phyloP scores from a whole-genome alignment of 2,113 vertebrate species.

The Picathartes gymnocephalus region DNA sequence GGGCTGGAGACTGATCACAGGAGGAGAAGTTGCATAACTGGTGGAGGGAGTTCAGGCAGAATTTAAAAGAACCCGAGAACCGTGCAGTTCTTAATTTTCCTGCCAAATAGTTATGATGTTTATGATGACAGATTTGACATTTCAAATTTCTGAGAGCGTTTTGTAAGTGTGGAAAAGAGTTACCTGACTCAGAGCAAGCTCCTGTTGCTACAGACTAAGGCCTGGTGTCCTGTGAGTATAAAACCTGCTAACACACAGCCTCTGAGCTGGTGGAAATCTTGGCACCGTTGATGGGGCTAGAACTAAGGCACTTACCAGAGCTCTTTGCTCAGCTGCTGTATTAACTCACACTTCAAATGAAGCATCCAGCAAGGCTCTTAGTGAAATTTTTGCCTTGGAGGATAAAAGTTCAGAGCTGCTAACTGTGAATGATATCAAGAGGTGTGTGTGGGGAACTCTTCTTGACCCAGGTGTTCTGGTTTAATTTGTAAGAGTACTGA shows the following conservation, averaged over 20 bases:
- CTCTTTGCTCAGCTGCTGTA: neutral
- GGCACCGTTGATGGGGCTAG: neutral
- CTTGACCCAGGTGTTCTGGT: neutral
- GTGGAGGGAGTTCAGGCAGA: neutral
- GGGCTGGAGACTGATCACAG: neutral
- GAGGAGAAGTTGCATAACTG: neutral
- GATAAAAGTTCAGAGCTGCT: neutral
- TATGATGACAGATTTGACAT: neutral
- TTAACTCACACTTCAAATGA: neutral
- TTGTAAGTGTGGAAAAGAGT: neutral
- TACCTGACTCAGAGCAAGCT: neutral
- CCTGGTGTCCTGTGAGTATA: neutral
- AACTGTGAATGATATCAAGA: neutral
- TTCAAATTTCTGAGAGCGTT: rapidly evolving
- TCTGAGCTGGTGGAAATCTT: neutral
- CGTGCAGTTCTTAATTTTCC: neutral
- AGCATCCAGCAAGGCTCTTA: neutral
- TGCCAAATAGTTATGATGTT: neutral
- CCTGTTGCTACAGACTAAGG: neutral
- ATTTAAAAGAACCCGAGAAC: neutral
- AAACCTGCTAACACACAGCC: neutral
- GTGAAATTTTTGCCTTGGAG: neutral
- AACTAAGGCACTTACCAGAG: conserved; percentile 2
- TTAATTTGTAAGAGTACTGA: neutral
- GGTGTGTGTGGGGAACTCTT: neutral